These are phyloP conservation scores for Geotrupes spiniger DNA, from an alignment of 2,888 invertebrate species.

Conservation along the genomic window DNA sequence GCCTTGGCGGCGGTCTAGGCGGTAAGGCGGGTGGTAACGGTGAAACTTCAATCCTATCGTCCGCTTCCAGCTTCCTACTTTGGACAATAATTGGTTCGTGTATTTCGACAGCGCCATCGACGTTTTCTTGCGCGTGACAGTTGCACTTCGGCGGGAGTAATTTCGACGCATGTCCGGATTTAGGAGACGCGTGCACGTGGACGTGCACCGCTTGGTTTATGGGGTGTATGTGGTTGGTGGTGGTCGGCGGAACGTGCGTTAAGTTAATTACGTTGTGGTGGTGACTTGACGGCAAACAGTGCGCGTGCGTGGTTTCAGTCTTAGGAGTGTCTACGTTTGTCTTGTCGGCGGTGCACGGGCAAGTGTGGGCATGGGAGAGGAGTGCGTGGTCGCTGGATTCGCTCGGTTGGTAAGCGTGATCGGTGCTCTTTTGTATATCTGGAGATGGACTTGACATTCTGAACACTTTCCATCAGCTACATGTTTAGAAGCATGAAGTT, in stretches of 20 bases:
- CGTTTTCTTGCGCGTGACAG: slow-evolving; percentile 44
- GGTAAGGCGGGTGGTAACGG: slow-evolving; percentile 51
- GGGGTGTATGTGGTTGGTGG: slow-evolving; percentile 38
- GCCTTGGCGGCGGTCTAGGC: slow-evolving; percentile 50
- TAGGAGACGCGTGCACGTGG: slow-evolving; percentile 42
- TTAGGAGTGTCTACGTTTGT: slow-evolving; percentile 34
- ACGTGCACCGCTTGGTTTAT: slow-evolving; percentile 39
- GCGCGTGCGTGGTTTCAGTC: slow-evolving; percentile 33
- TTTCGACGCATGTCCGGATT: slow-evolving; percentile 35
- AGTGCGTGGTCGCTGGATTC: slow-evolving; percentile 45
- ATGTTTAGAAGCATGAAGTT: slow-evolving; percentile 4
- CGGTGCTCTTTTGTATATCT: slow-evolving; percentile 38
- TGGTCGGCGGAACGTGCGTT: slow-evolving; percentile 32
- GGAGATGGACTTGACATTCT: slow-evolving; percentile 44
- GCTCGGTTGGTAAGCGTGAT: slow-evolving; percentile 46
- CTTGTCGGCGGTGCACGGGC: slow-evolving; percentile 41
- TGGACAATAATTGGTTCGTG: slow-evolving; percentile 29
- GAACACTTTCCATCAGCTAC: slow-evolving; percentile 1
- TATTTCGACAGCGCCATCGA: slow-evolving; percentile 32
- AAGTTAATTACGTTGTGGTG: slow-evolving; percentile 33
- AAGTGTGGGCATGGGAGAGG: slow-evolving; percentile 39
- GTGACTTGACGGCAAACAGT: slow-evolving; percentile 25
- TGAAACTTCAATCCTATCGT: slow-evolving; percentile 49
- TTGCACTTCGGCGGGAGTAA: slow-evolving; percentile 37
- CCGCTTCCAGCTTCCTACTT: slow-evolving; percentile 44